A percentile compares a stretch with the other conserved stretches of the same genome.
phyloP scores from a whole-genome alignment of 2,113 vertebrate species.

The Erinaceus europaeus region DNA sequence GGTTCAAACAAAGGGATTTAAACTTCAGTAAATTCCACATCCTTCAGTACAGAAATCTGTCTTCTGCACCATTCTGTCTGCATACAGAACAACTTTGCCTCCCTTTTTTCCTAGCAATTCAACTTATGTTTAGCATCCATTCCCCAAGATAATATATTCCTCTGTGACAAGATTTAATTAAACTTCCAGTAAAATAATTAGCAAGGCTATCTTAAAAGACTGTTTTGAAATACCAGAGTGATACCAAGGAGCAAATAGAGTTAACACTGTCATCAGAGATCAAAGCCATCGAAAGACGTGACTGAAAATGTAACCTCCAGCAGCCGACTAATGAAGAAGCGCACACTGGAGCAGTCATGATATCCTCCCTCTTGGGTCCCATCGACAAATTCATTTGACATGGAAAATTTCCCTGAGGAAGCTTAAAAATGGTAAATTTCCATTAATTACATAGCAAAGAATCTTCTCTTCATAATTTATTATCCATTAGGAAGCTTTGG shows the following conservation, averaged over 20 bases:
- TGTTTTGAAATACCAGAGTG: conserved; percentile 79
- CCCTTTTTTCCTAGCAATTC: conserved; percentile 59
- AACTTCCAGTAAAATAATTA: conserved; percentile 87
- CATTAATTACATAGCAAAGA: conserved; percentile 86
- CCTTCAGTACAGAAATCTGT: background rate
- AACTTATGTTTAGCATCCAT: conserved; percentile 73
- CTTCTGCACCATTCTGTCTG: background rate
- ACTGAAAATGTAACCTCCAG: conserved; percentile 80
- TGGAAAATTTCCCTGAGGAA: conserved; percentile 82
- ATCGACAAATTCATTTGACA: conserved; percentile 86
- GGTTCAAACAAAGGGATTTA: conserved; percentile 18
- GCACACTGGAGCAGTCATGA: conserved; percentile 70
- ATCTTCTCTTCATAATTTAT: conserved; percentile 80
- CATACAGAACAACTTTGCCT: conserved; percentile 51
- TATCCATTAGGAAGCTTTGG: conserved; percentile 75
- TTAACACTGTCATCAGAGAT: conserved; percentile 87
- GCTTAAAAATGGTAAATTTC: conserved; percentile 84
- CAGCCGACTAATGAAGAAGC: conserved; percentile 73
- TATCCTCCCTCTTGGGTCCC: conserved; percentile 78
- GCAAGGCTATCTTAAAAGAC: conserved; percentile 81
- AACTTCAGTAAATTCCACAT: background rate
- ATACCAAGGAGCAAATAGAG: conserved; percentile 83
- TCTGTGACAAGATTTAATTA: conserved; percentile 87
- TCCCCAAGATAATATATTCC: conserved; percentile 79
- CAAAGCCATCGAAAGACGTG: conserved; percentile 82